Evolutionary conservation across 2,113 vertebrate species (phyloP).

Genomic region (Anarrhichthys ocellatus): DNA sequence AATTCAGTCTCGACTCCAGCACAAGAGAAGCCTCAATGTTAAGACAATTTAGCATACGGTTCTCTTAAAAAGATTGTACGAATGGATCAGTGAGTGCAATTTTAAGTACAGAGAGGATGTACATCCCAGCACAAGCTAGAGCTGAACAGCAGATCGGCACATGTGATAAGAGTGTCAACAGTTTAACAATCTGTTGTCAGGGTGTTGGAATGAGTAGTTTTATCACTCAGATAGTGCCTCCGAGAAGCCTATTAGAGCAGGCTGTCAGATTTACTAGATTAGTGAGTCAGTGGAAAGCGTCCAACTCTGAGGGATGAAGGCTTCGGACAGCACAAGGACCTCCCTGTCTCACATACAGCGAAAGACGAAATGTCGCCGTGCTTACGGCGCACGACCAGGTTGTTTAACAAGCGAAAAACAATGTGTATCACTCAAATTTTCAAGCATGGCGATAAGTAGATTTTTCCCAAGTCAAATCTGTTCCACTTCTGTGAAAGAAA

Average conservation of each 20-base stretch:
- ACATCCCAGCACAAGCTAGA: background rate
- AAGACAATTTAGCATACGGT: background rate
- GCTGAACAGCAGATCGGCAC: background rate
- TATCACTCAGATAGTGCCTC: slow-evolving; percentile 31
- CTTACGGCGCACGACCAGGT: background rate
- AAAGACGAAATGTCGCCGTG: slow-evolving; percentile 33
- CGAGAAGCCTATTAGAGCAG: slow-evolving; percentile 60
- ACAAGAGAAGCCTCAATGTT: background rate
- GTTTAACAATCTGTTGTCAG: slow-evolving; percentile 44
- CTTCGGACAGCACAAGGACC: slow-evolving; percentile 29
- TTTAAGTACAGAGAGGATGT: background rate
- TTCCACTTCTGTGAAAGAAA: background rate
- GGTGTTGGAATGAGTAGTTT: slow-evolving; percentile 46
- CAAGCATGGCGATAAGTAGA: background rate
- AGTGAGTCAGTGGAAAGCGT: slow-evolving; percentile 60
- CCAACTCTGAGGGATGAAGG: slow-evolving; percentile 49
- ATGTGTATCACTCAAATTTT: background rate
- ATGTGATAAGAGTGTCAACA: slow-evolving; percentile 19
- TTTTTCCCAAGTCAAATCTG: background rate
- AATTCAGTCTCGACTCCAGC: background rate
- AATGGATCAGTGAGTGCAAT: background rate
- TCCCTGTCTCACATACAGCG: slow-evolving; percentile 30
- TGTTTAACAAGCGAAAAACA: slow-evolving; percentile 1
- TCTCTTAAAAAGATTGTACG: background rate
- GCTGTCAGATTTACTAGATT: slow-evolving; percentile 73